Base-by-base conservation (phyloP, 1,140 invertebrate species). In the Drosophila kurseongensis region DNA sequence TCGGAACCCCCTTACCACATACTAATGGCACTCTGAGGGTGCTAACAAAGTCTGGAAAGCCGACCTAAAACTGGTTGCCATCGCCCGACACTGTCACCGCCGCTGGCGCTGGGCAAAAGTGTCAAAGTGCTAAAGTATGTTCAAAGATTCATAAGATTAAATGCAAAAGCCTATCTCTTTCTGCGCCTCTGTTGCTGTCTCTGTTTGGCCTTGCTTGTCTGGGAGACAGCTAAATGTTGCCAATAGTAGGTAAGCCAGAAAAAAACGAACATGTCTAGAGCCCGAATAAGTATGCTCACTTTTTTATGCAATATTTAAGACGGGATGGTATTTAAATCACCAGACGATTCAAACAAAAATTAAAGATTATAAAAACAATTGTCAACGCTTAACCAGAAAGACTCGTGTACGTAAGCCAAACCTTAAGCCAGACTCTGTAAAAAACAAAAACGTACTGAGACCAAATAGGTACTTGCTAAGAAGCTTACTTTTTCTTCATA, bases 91-190 rank as follows among this genome's bases (percentile, higher is more conserved):
- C 51, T 48, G 63, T 35, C 50, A 40, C 61, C 67, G 56, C 71
- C 75, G 75, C 63, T 18, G 68, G 75, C 71, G 44, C 32, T 71
- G 52, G 68, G 66, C 52, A 50, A 83, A 76, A 83, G 80, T 83
- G 80, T 84, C 80, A 83, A 86, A 86, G 83, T 86, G 83, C 83
- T 86, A 88, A 86, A 86, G 83, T 82, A 69, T 86, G 83, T 86
- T 86, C 83, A 86, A 88, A 86, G 83, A 88, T 88, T 86, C 83
- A 86, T 82, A 86, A 75, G 83, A 82, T 82, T 86, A 72, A 72
- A 72, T 38, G 66, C 68, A 71, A 71, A 58, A 71, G 66, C 68
- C 52, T 56, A 71, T 45, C 65, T 52, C 38, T 10, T 66, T 54
- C 47, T 9, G 38, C 10, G 35, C 14, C 35, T 44, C 55, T 42